phyloP scores from a whole-genome alignment of 2,113 vertebrate species.

The Pseudolaguvia tuberculata region DNA sequence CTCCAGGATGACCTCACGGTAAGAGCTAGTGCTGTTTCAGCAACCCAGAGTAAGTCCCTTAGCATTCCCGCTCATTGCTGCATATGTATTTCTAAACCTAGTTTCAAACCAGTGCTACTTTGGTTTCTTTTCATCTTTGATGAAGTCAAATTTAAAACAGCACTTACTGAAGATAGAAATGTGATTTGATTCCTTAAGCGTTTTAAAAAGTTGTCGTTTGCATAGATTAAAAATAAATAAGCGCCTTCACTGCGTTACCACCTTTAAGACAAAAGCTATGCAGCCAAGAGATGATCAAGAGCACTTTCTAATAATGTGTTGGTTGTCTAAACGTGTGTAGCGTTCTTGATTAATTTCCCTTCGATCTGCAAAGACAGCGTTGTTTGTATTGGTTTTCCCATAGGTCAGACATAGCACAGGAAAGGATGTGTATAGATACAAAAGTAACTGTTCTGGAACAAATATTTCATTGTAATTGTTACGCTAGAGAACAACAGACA shows the following conservation, averaged over 20 bases:
- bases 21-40: constrained; percentile 15
- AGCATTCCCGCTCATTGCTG: constrained; percentile 30
- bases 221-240: constrained; percentile 30
- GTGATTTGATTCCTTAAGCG: background rate
- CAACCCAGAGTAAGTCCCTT: constrained; percentile 42
- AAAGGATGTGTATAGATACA: constrained; percentile 35
- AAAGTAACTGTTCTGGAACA: constrained; percentile 53
- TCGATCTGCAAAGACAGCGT: constrained; percentile 4
- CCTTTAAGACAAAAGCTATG: constrained; percentile 18
- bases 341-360: constrained; percentile 3
- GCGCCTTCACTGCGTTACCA: background rate
- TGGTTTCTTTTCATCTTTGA: constrained; percentile 21
- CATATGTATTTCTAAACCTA: constrained; percentile 30
- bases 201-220: constrained; percentile 15
- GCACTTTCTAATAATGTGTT: constrained; percentile 32
- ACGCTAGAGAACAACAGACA: too few relatives aligned
- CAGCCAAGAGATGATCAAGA: background rate
- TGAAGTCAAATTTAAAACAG: background rate
- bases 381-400: constrained; percentile 36
- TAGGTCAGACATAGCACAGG: constrained; percentile 16
- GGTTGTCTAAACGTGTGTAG: constrained; percentile 34
- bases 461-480: constrained; percentile 55
- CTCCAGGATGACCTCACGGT: constrained; percentile 4
- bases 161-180: background rate
- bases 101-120: background rate